Percentiles rank a stretch among this genome's conserved stretches.
Conservation (phyloP, 2,888 invertebrate species). For the Urechis unicinctus region DNA sequence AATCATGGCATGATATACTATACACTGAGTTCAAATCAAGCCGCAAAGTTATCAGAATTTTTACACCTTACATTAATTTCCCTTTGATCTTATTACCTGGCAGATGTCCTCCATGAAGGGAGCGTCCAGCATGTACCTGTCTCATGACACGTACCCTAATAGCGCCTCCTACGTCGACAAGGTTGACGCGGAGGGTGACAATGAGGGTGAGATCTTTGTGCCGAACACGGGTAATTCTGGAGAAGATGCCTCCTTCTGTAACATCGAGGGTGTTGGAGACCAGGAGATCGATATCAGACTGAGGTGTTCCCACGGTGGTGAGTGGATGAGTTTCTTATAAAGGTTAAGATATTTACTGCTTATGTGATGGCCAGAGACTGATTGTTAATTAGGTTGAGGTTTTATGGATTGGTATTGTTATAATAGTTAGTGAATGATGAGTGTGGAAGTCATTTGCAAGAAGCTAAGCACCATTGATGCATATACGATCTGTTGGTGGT, state of each 20-base stretch:
- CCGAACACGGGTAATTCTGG: background rate
- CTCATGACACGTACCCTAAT: constrained; percentile 14
- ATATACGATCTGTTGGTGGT: too few species aligned
- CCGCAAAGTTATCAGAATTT: background rate
- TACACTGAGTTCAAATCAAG: too few species aligned
- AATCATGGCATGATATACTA: too few species aligned
- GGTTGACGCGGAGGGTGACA: background rate
- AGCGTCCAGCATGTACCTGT: constrained; percentile 8
- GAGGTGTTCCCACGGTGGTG: constrained; percentile 9
- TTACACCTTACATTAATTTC: background rate
- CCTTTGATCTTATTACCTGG: background rate
- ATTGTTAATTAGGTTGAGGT: background rate
- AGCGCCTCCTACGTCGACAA: constrained; percentile 8
- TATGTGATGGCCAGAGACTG: too few species aligned
- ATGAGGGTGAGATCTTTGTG: constrained; percentile 11
- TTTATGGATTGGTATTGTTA: too few species aligned
- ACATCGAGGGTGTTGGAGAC: constrained; percentile 12
- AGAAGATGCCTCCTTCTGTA: constrained; percentile 14
- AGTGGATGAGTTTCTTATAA: too few species aligned
- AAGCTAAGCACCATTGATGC: too few species aligned
- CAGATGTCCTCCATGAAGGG: constrained; percentile 8
- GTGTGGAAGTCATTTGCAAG: too few species aligned
- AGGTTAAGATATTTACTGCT: too few species aligned
- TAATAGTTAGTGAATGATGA: too few species aligned
- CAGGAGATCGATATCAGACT: constrained; percentile 5